Percentiles rank a stretch among this genome's conserved stretches.
Conservation (phyloP, 2,888 invertebrate species). For the Hofmannophila pseudospretella region DNA sequence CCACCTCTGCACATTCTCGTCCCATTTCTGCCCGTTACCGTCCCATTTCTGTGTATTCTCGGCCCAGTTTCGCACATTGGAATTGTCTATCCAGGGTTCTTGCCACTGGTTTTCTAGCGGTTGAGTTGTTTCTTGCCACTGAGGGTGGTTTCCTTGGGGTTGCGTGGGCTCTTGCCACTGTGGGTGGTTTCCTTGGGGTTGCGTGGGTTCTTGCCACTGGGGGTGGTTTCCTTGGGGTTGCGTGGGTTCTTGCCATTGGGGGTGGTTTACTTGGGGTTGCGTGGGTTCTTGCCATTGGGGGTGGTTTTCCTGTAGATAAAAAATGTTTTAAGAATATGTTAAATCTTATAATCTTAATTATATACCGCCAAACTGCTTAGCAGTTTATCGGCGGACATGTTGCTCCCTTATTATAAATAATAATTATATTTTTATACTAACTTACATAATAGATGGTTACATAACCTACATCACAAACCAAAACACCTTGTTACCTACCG, state of each 20-base stretch:
- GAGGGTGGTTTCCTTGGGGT: not conserved
- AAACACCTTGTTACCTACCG: too few species aligned
- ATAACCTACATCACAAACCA: too few species aligned
- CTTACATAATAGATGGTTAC: too few species aligned
- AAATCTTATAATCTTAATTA: too few species aligned
- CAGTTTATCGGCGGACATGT: too few species aligned
- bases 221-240: not conserved
- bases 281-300: not conserved
- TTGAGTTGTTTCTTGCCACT: not conserved
- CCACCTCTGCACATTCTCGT: constrained; percentile 50
- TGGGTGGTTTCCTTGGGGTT: not conserved
- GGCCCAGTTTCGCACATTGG: constrained; percentile 43
- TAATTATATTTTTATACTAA: too few species aligned
- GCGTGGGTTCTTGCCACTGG: not conserved
- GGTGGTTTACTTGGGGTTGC: not conserved
- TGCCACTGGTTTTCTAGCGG: constrained; percentile 30
- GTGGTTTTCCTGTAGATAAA: too few species aligned
- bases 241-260: not conserved
- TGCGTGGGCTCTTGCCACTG: not conserved
- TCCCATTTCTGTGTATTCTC: constrained; percentile 55
- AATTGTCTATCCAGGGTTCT: constrained; percentile 27
- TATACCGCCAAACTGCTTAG: too few species aligned
- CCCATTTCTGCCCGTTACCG: constrained; percentile 37
- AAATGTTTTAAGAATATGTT: too few species aligned
- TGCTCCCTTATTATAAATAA: too few species aligned